These are phyloP conservation scores for Zosterops pallidus DNA, from an alignment of 2,113 vertebrate genomes.

Conservation along the genomic window DNA sequence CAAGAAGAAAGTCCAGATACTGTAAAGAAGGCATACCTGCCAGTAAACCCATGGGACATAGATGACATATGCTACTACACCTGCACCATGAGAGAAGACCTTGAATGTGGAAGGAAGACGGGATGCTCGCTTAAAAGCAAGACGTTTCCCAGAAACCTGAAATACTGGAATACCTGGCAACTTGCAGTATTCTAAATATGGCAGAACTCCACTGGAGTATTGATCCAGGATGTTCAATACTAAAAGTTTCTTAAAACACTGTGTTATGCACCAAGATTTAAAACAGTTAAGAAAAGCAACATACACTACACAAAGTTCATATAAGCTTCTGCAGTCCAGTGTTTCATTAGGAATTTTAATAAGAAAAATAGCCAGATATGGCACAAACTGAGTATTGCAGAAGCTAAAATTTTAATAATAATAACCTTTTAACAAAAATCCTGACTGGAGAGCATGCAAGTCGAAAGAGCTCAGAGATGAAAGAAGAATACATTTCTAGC, in stretches of 20 bases:
- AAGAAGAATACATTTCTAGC: not conserved
- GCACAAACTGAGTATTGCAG: not conserved
- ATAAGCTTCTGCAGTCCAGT: not conserved
- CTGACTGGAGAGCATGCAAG: not conserved
- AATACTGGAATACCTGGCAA: not conserved
- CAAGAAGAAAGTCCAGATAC: not conserved
- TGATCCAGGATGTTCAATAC: not conserved
- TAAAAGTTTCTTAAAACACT: not conserved
- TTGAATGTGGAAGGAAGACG: not conserved
- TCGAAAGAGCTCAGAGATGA: not conserved
- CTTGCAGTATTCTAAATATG: not conserved
- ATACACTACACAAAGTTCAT: not conserved
- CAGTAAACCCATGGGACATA: not conserved
- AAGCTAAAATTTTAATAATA: not conserved
- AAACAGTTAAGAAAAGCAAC: not conserved
- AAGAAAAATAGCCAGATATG: not conserved
- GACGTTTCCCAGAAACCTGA: not conserved
- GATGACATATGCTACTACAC: not conserved
- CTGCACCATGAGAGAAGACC: not conserved
- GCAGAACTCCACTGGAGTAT: not conserved
- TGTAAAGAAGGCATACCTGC: not conserved
- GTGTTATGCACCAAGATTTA: not conserved
- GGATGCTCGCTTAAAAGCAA: not conserved
- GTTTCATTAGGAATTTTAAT: not conserved
- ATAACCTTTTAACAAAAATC: not conserved